Conservation (phyloP, 2,113 vertebrate species). For the Sylvilagus bachmani region DNA sequence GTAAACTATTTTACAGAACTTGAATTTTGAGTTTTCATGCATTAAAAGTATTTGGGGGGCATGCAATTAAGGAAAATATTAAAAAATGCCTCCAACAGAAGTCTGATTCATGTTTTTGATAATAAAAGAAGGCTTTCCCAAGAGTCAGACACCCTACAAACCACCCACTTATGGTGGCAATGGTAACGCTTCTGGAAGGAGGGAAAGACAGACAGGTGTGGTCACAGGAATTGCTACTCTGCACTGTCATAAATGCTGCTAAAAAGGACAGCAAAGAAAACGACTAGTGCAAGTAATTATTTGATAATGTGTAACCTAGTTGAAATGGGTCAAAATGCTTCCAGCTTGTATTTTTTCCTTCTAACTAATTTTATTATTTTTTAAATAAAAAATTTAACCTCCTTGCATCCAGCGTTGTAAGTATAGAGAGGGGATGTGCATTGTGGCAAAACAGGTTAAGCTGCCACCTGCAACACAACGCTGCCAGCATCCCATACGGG, state of each 20-base stretch:
- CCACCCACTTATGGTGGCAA: background rate
- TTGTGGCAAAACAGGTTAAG: no score
- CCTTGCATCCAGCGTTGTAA: constrained; percentile 27
- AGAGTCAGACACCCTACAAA: background rate
- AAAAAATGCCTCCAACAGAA: constrained; percentile 29
- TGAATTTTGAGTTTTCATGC: constrained; percentile 21
- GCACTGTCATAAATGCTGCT: constrained; percentile 6
- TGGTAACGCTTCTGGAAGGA: background rate
- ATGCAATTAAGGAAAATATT: constrained; percentile 37
- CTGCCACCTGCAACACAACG: no score
- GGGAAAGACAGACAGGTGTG: background rate
- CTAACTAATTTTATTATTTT: constrained; percentile 18
- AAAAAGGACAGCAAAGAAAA: background rate
- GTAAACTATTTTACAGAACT: constrained; percentile 23
- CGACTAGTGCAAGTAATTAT: background rate
- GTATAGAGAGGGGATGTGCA: background rate
- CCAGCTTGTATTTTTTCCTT: background rate
- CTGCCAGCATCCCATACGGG: no score
- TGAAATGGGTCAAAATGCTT: constrained; percentile 31
- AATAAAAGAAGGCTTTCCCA: background rate
- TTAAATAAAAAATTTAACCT: constrained; percentile 21
- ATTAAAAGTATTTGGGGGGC: background rate
- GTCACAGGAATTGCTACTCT: background rate
- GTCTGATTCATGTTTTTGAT: constrained; percentile 20
- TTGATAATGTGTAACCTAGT: background rate